These are phyloP conservation scores for Adela reaumurella DNA, from an alignment of 2,888 invertebrate species.

Conservation along the genomic window DNA sequence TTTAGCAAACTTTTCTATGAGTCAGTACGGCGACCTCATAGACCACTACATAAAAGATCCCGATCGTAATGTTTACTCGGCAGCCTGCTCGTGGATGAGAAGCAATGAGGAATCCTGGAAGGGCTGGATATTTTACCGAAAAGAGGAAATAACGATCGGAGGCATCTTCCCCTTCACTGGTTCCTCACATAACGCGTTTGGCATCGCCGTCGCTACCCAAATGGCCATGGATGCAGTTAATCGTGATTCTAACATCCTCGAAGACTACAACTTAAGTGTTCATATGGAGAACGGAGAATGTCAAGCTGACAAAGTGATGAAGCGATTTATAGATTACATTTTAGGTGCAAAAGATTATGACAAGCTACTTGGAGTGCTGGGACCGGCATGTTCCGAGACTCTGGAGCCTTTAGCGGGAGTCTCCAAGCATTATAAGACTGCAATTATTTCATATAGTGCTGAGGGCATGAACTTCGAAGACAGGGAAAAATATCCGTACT, in stretches of 20 bases:
- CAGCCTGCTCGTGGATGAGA: constrained; percentile 68
- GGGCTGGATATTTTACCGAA: constrained; percentile 35
- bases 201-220: constrained; percentile 53
- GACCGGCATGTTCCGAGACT: constrained; percentile 79
- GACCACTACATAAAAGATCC: constrained; percentile 21
- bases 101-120: constrained; percentile 37
- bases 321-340: constrained; percentile 68
- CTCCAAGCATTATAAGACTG: constrained; percentile 66
- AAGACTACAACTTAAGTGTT: constrained; percentile 58
- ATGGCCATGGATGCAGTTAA: constrained; percentile 66
- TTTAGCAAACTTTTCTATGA: constrained; percentile 42
- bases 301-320: constrained; percentile 69
- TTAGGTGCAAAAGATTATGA: constrained; percentile 41
- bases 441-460: constrained; percentile 75
- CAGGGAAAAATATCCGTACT: constrained; percentile 68
- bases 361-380: constrained; percentile 67
- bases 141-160: constrained; percentile 51
- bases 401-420: constrained; percentile 76
- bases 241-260: constrained; percentile 48
- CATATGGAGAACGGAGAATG: constrained; percentile 64
- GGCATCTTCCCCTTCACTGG: constrained; percentile 70
- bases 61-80: constrained; percentile 22
- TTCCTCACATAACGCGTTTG: constrained; percentile 52
- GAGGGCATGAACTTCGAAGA: constrained; percentile 72
- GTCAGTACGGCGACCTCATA: constrained; percentile 51